These are phyloP conservation scores for Danionella dracula DNA, from an alignment of 2,797 vertebrate species.

Conservation along the genomic window DNA sequence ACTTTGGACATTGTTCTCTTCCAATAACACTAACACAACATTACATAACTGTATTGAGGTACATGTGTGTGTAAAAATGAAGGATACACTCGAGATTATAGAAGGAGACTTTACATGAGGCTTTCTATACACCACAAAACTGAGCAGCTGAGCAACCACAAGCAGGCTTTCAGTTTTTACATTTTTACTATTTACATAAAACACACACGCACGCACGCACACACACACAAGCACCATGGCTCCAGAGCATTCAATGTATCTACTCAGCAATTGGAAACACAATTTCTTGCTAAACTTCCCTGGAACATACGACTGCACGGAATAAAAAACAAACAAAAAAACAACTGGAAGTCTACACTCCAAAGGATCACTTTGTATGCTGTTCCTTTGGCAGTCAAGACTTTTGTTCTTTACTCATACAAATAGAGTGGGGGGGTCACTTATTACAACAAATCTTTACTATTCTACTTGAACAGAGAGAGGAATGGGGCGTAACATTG, in stretches of 20 bases:
- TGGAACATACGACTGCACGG: conserved; percentile 32
- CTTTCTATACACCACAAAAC: conserved; percentile 15
- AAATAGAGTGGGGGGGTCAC: conserved; percentile 12
- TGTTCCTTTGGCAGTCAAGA: conserved; percentile 22
- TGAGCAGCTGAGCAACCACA: conserved; percentile 16
- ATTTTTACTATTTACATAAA: conserved; percentile 39
- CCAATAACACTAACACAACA: not conserved
- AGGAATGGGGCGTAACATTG: conserved; percentile 47
- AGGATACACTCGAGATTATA: not conserved
- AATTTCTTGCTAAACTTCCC: conserved; percentile 11
- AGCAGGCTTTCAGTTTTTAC: conserved; percentile 24
- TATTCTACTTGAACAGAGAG: conserved; percentile 60
- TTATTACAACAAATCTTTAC: conserved; percentile 64
- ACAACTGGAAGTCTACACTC: conserved; percentile 20
- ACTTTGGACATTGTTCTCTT: not conserved
- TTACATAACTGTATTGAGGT: conserved; percentile 6
- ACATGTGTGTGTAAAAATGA: conserved; percentile 2
- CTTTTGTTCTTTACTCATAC: conserved; percentile 24
- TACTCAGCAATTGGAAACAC: conserved; percentile 18
- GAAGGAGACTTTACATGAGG: conserved; percentile 10
- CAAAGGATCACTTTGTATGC: conserved; percentile 30
- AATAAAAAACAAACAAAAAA: conserved; percentile 46
- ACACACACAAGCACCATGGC: conserved; percentile 9
- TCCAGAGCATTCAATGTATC: conserved; percentile 25
- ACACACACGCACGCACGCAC: too few relatives aligned